Evolutionary conservation across 2,888 invertebrate genomes (phyloP).

Genomic region (Papilio protenor): DNA sequence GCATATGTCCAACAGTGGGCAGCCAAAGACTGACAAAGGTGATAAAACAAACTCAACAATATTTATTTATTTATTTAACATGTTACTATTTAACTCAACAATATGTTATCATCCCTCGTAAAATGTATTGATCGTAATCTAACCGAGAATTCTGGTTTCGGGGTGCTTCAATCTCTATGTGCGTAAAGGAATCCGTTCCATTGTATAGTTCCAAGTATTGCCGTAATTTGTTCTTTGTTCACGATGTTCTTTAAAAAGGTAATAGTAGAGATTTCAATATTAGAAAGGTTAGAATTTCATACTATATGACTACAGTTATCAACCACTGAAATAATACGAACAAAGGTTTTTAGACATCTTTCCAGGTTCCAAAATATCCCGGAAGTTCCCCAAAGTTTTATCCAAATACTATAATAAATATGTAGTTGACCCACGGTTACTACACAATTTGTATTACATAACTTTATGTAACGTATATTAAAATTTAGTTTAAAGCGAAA

Average conservation of each 20-base stretch:
- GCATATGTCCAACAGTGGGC: too few species aligned
- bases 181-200: too few species aligned
- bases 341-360: not conserved
- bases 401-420: not conserved
- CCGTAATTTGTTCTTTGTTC: not conserved
- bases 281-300: not conserved
- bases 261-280: not conserved
- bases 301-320: not conserved
- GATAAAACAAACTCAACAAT: too few species aligned
- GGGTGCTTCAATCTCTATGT: too few species aligned
- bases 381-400: not conserved
- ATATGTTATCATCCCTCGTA: too few species aligned
- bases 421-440: not conserved
- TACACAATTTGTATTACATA: not conserved
- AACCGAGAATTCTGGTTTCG: too few species aligned
- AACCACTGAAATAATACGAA: not conserved
- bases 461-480: conserved; percentile 4
- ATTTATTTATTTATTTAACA: too few species aligned
- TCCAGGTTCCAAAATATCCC: not conserved
- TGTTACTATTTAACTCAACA: too few species aligned
- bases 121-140: too few species aligned
- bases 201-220: too few species aligned
- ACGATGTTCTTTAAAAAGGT: not conserved
- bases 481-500: conserved; percentile 30
- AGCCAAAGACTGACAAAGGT: too few species aligned